Base-by-base conservation (phyloP, 2,888 invertebrate species). In the Escarpia spicata region DNA sequence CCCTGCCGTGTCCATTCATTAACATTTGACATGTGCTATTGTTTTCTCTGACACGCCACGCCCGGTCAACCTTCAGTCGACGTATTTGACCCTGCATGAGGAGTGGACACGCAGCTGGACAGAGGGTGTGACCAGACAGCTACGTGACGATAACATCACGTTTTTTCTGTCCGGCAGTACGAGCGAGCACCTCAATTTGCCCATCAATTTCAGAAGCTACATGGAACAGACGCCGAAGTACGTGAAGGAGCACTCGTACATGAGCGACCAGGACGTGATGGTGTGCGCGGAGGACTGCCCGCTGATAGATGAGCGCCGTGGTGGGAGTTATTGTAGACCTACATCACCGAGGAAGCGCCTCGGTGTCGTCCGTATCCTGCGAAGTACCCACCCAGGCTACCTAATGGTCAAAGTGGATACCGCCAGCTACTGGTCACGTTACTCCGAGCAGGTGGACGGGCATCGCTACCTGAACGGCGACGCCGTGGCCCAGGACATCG, bases 391-490 rank as follows among this genome's bases (percentile, higher is more conserved):
- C 75, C 26, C 75, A n/a, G 75, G 75, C 75, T 75, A 75, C 75
- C 75, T 75, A 26, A 75, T 75, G 75, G n/a, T 75, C 75, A 26
- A 75, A 26, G 75, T 75, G 3, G 75, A 75, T 26, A 6, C 75
- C 75, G 75, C 15, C 75, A 26, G 75, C 75, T 75, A 75, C n/a
- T 75, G 75, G 75, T 26, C 19, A 1, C 75, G 75, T 15, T 75
- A 75, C 75, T 75, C 75, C 4, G 6, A 26, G 75, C 75, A 75
- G 4, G 75, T 26, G 26, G 75, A 75, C 75, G 75, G 75, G 6
- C 75, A n/a, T n/a, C 75, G 75, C 75, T 75, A 75, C 75, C 75
- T 75, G 26, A 26, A 75, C 75, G 75, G 75, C 75, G 75, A 75
- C 19, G 26, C n/a, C 75, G 19, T 75, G 2, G 19, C 26, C n/a